Evolutionary conservation across 2,797 vertebrate species (phyloP), one percentile per base, ranked within the genome.

Genomic region (Etheostoma nigrum): DNA sequence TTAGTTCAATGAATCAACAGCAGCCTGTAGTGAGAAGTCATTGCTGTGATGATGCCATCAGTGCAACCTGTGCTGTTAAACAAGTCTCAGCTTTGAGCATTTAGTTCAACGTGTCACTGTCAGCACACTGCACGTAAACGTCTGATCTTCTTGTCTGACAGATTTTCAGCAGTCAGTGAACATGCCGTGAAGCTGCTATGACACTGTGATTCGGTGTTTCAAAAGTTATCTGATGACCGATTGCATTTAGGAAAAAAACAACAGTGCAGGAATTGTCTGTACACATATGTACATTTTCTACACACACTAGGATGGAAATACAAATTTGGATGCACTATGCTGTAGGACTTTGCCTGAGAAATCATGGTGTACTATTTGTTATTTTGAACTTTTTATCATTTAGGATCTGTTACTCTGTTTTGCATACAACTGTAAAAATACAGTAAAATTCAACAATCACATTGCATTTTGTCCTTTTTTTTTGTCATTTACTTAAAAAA

Each of bases 361-460:
- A 94, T 91, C 67, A 91, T 91, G 88, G 84, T 90, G 79, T 88
- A 87, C 84, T 90, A 82, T 89, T 90, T 88, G 84, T 85, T 81
- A 86, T 88, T 88, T 84, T 86, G 79, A 93, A 89, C 81, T 79
- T 90, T 92, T 92, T 85, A 83, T 92, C 85, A 75, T 84, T 78
- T 87, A 92, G 88, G 83, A 89, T 90, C 77, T 90, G 86, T 86
- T 91, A 88, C 90, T 94, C 78, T 89, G 91, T 92, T 93, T 93
- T 95, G 95, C 94, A 95, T 96, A 95, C 94, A 91, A 95, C 94
- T 95, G 95, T 95, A 96, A 95, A 96, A 93, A 94, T 95, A 95
- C 95, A 95, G 94, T 94, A 94, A 94, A 91, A 93, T 94, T 94
- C 87, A 94, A 94, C 93, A 94, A 94, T 93, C 91, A 95, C 92